Evolutionary conservation across 2,113 vertebrate genomes (phyloP), one percentile per base, ranked within the genome.

Genomic region (Aphyosemion australe): DNA sequence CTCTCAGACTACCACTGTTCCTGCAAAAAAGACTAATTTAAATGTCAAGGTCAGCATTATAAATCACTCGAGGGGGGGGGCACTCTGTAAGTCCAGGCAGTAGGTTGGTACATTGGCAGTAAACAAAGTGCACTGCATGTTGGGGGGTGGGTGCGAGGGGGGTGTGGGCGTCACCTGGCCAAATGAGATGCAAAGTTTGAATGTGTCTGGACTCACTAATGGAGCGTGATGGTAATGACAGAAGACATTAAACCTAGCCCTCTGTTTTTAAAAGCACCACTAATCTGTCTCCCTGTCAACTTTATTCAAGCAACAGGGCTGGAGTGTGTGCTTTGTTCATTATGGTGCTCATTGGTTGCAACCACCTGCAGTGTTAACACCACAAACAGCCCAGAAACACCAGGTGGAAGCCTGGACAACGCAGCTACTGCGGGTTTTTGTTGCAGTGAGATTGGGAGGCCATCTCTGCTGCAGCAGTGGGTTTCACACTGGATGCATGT

Each of bases 21-120:
- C 55, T 11, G 1, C 72, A 66, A 72, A 80, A 65, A 43, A 80
- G 81, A 84, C 80, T 87, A 78, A 90, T 81, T 87, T 86, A 84
- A 90, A 87, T 87, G 87, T 86, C 81, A 90, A 87, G 88, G 88
- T 87, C 84, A 72, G 76, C 65, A 41, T 83, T 88, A 80, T 90
- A 87, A 90, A 90, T 91, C 85, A 89, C 69, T 46, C 12, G 61
- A 52, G 32, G 50, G 74, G 56, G 59, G 63, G 55, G 77, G 72
- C 71, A 55, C 59, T 69, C 32, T 54, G 20, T 32, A 18, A 69
- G 71, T 18, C 60, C 62, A 41, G 46, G 45, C 37, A 53, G 64
- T 69, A 57, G 61, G 81, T 69, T 43, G 69, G 62, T 73, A 34
- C 26, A 50, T 31, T 68, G 65, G 74, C 83, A 63, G 83, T 74